Conservation (phyloP, 2,797 vertebrate species). For the Apogon talboti region DNA sequence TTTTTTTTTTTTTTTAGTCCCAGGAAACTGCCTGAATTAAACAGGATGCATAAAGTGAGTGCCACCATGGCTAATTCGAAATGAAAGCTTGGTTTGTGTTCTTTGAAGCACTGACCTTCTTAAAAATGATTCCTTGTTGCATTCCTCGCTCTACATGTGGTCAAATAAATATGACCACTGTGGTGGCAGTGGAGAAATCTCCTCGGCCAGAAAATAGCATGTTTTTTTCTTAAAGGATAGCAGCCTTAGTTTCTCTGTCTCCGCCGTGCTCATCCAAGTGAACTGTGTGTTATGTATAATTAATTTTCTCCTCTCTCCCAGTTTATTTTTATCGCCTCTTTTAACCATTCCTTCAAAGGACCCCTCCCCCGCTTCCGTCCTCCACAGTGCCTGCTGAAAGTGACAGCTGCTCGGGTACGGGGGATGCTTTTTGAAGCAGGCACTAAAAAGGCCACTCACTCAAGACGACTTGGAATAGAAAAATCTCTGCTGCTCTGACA, state of each 20-base stretch:
- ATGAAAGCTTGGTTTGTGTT: constrained; percentile 47
- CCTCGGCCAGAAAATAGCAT: constrained; percentile 52
- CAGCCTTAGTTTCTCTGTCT: constrained; percentile 66
- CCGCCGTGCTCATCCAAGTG: constrained; percentile 73
- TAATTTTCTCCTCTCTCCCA: constrained; percentile 80
- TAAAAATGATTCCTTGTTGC: constrained; percentile 43
- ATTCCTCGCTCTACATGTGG: constrained; percentile 38
- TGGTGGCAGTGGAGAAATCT: constrained; percentile 54
- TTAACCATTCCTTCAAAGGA: constrained; percentile 82
- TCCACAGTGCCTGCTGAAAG: constrained; percentile 72
- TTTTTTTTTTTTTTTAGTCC: constrained; percentile 54
- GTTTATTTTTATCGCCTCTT: constrained; percentile 85
- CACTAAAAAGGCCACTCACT: constrained; percentile 78
- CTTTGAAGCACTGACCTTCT: constrained; percentile 61
- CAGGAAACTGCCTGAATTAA: constrained; percentile 41
- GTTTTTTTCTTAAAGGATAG: constrained; percentile 47
- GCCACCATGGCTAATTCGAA: constrained; percentile 35
- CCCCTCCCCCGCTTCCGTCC: constrained; percentile 68
- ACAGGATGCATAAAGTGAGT: constrained; percentile 16
- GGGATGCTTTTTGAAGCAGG: constrained; percentile 80
- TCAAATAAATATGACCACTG: constrained; percentile 56
- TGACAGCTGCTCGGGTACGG: constrained; percentile 76
- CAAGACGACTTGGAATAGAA: constrained; percentile 69
- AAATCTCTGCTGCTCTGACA: constrained; percentile 61
- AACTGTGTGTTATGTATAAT: constrained; percentile 84